Conservation (phyloP, 2,888 invertebrate species). For the Rhamnusium bicolor region DNA sequence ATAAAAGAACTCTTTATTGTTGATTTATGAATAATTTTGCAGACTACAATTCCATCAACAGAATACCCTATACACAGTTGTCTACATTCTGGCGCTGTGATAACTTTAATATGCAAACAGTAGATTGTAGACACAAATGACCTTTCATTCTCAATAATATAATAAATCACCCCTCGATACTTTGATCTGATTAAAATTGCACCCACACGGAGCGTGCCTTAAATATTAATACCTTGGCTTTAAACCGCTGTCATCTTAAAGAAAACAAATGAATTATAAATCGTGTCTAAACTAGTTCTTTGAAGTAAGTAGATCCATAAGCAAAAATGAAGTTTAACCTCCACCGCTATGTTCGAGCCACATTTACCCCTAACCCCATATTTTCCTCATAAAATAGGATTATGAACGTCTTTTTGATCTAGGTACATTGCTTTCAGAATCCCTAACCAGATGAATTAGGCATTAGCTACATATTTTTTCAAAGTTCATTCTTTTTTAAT, state of each 20-base stretch:
- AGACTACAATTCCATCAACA: too few relatives aligned
- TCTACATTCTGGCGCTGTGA: too few relatives aligned
- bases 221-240: constrained; percentile 39
- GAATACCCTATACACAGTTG: too few relatives aligned
- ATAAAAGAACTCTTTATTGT: too few relatives aligned
- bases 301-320: constrained; percentile 40
- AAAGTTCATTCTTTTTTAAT: constrained; percentile 5
- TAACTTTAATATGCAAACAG: too few relatives aligned
- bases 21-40: too few relatives aligned
- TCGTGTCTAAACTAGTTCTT: constrained; percentile 47
- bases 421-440: constrained; percentile 19
- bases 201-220: constrained; percentile 11
- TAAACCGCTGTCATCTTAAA: constrained; percentile 41
- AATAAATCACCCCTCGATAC: neutral
- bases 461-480: constrained; percentile 5
- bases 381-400: constrained; percentile 45
- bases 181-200: neutral
- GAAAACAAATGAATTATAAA: constrained; percentile 52
- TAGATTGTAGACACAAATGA: too few relatives aligned
- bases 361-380: constrained; percentile 33
- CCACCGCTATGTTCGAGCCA: constrained; percentile 33
- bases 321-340: constrained; percentile 46
- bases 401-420: constrained; percentile 41
- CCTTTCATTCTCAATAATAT: neutral
- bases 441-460: constrained; percentile 28